Base-by-base conservation (phyloP, 2,797 vertebrate genomes). In the Acanthornis magna region DNA sequence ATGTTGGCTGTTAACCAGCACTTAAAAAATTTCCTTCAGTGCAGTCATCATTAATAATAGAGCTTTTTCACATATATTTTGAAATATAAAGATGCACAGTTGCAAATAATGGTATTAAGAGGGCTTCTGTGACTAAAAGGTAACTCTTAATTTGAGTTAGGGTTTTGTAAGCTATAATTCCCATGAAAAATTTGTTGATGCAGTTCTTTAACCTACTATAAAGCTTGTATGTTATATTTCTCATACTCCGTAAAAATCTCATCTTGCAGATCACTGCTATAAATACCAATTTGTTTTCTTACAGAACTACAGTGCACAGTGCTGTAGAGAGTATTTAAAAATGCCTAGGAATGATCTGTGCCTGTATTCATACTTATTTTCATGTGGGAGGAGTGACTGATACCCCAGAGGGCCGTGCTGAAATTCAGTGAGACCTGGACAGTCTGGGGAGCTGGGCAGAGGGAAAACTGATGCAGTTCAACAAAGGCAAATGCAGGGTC, bases 201-300 rank as follows among this genome's bases (percentile, higher is more conserved):
- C 43, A 32, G 27, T 78, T 92, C 30, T 77, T 88, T 95, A 21
- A 65, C 30, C 26, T 34, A 53, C 13, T 74, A 50, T 65, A 91
- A 70, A 88, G 36, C 30, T 66, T 85, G 19, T 61, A 25, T 58
- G 30, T 48, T 96, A 95, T 89, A 71, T 68, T 91, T 95, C 89
- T 92, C 53, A 78, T 80, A 40, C 40, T 92, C 13, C 47, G 48
- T 94, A 89, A 94, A 94, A 95, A 86, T 88, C 34, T 97, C 36
- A 45, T 79, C 48, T 95, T 91, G 25, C 68, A 88, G 81, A 88
- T 92, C 23, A 58, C 48, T 67, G 79, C 53, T 71, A 36, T 91
- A 91, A 93, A 67, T 88, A 94, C 25, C 22, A 87, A 20, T 85
- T 79, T 90, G 53, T 15, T 58, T 55, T 40, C 55, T 19, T 82